These are phyloP conservation scores for Chaetops frenatus DNA, from an alignment of 2,113 vertebrate species.

Conservation along the genomic window DNA sequence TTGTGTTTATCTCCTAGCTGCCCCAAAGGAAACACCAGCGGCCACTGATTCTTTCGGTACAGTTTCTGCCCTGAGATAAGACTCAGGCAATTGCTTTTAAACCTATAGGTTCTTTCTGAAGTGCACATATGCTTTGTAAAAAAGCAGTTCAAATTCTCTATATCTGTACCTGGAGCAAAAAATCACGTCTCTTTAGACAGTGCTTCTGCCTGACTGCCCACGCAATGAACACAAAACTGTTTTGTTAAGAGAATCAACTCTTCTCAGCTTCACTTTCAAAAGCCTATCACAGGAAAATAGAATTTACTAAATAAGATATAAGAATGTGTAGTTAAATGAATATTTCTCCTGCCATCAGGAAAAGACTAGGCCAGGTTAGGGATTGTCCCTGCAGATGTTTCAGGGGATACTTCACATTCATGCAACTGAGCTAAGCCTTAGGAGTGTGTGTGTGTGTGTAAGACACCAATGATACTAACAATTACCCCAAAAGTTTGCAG, in stretches of 20 bases:
- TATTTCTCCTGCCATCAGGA: background rate
- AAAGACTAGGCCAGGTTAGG: background rate
- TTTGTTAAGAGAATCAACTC: background rate
- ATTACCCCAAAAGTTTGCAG: background rate
- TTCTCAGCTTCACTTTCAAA: background rate
- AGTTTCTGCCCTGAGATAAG: background rate
- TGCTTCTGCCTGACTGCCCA: background rate
- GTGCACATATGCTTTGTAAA: background rate
- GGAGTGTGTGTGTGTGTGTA: background rate
- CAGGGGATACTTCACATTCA: background rate
- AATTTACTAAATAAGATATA: background rate
- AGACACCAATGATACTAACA: background rate
- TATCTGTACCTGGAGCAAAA: background rate
- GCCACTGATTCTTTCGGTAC: background rate
- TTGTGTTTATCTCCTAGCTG: background rate
- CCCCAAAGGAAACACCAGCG: background rate
- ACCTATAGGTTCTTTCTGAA: background rate
- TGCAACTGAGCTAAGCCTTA: background rate
- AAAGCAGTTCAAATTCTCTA: background rate
- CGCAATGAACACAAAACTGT: background rate
- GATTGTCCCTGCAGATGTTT: background rate
- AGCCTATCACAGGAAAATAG: background rate
- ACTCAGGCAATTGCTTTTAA: background rate
- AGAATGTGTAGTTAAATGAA: background rate
- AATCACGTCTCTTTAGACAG: background rate